A percentile compares a stretch with the other conserved stretches of the same genome.
Evolutionary conservation across 2,888 invertebrate species (phyloP).

Genomic region (Dasysyrphus albostriatus): DNA sequence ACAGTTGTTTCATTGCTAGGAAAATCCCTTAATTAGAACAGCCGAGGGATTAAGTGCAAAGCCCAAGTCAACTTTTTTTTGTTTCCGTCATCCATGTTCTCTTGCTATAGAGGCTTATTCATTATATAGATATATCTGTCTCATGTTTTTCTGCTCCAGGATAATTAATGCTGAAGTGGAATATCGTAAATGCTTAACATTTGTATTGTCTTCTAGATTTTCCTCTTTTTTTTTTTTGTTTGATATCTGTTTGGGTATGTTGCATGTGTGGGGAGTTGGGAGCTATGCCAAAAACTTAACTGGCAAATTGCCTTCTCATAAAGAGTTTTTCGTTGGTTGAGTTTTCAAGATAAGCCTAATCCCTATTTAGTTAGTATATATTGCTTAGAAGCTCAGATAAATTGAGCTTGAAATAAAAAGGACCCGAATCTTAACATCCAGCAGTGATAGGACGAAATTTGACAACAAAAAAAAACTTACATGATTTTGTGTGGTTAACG

Average conservation of each 20-base stretch:
- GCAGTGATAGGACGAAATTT: no score
- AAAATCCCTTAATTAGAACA: conserved; percentile 74
- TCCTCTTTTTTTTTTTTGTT: neutral
- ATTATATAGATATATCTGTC: neutral
- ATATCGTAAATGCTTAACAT: conserved; percentile 65
- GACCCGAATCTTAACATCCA: neutral
- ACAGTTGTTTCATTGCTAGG: conserved; percentile 73
- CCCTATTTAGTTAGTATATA: conserved; percentile 27
- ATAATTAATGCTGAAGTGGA: conserved; percentile 56
- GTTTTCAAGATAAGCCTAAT: conserved; percentile 61
- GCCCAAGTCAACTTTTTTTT: conserved; percentile 61
- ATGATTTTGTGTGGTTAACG: no score
- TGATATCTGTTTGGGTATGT: neutral
- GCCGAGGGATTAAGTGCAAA: conserved; percentile 70
- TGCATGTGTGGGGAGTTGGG: conserved; percentile 17
- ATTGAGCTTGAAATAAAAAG: conserved; percentile 25
- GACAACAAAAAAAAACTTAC: no score
- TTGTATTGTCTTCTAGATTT: conserved; percentile 38
- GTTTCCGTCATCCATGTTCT: neutral
- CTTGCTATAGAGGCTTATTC: neutral
- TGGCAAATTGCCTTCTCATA: conserved; percentile 69
- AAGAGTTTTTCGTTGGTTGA: conserved; percentile 51
- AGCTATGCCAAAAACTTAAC: conserved; percentile 32
- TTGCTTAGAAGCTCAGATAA: conserved; percentile 9
- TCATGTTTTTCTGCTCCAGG: neutral